Evolutionary conservation across 2,888 invertebrate species (phyloP), one percentile per base, ranked within the genome.

Genomic region (Melinaea menophilus): DNA sequence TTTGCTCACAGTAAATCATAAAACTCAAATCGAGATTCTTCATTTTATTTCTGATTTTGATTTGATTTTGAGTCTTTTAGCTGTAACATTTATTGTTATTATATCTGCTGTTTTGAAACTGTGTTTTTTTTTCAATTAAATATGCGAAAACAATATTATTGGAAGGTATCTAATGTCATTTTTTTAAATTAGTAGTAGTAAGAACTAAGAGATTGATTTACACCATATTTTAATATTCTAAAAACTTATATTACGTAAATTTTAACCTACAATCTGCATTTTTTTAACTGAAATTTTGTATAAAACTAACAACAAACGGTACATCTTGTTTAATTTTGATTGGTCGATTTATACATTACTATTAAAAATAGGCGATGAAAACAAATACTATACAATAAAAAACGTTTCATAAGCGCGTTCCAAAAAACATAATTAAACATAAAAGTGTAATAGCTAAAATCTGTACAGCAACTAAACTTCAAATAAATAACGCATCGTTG

Each of bases 401-500:
- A 60, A 55, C 56, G 57, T 61, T 64, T 54, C 31, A 46, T 55
- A 64, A 35, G 33, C 59, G 37, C 41, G 48, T 9, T 31, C 31
- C 55, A 55, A 59, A 64, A 58, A 55, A 55, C 48, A 46, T 22
- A 22, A 22, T 22, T 22, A 22, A 22, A 22, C 22, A 5, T 51
- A 54, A 55, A 45, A 37, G 58, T 58, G 34, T 51, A 51, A 51
- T 51, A 51, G 9, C 51, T 51, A 51, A 51, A 51, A 51, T 9
- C 51, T 51, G 31, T 51, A 47, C 51, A 46, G 54, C 59, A 60
- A 46, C 56, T 51, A 48, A 57, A 46, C 58, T 57, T 58, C 47
- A 61, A 67, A 69, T 68, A 66, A 70, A 71, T 71, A 60, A 66
- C 66, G 62, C 59, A 37, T 61, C 62, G 66, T 61, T 67, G 64